Evolutionary conservation across 2,888 invertebrate genomes (phyloP), one percentile per base, ranked within the genome.

Genomic region (Macrosiphum euphorbiae): DNA sequence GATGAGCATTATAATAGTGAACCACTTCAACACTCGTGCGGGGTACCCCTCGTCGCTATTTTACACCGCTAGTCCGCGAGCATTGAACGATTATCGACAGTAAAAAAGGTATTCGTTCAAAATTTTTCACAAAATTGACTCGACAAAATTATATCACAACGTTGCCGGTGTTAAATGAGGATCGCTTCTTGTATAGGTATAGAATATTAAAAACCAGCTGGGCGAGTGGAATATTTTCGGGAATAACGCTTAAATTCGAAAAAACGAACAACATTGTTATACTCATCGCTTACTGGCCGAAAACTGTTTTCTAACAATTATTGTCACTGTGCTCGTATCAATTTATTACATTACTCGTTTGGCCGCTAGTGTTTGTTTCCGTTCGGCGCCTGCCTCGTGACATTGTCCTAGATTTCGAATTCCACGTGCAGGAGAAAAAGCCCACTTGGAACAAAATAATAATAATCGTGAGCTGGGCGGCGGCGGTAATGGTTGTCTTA

Each of bases 351-450:
- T n/a, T 41, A 52, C 52, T 84, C 28, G 52, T 41, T 90, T 35
- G 35, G 35, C 26, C 20, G 16, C 20, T 28, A 1, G 28, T 10
- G 67, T 67, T 67, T 0, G 16, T 67, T 67, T 67, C n/a, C n/a
- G 67, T 67, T 35, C 52, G 84, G 84, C 86, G 58, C 85, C 41
- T n/a, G n/a, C n/a, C 24, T 89, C 41, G 41, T 41, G 84, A 93
- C 58, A 90, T 61, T 85, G 94, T 94, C 90, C 94, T 94, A 94
- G 94, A 87, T 90, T 87, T 67, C 55, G 86, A 67, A 52, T 90
- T 67, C 78, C 88, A 84, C 78, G 35, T 26, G 67, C 20, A 28
- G 67, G 41, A 87, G 88, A 88, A 88, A 88, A 94, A 94, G 87
- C 94, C 90, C 94, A 94, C 94, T 90, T 67, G 90, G 90, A 94